These are phyloP conservation scores for Garrulus glandarius DNA, from an alignment of 2,797 vertebrate species.

Conservation along the genomic window DNA sequence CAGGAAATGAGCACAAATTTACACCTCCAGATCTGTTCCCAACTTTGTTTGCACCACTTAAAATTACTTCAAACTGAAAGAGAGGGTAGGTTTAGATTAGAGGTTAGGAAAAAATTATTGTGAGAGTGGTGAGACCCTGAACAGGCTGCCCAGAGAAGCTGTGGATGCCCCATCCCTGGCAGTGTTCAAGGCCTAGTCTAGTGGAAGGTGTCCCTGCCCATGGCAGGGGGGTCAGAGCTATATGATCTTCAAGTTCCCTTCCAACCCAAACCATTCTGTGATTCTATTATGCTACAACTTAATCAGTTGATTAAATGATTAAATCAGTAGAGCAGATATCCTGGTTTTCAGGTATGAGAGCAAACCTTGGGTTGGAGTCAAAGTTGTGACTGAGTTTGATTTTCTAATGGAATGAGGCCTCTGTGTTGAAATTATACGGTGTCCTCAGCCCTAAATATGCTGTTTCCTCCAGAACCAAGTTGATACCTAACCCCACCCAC, in stretches of 20 bases:
- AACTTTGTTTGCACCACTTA: neutral
- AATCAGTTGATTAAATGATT: neutral
- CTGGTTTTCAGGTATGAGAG: neutral
- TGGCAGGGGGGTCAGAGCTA: accelerated
- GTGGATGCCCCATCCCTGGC: neutral
- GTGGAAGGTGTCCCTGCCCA: neutral
- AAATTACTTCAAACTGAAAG: neutral
- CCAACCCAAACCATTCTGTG: neutral
- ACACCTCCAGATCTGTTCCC: neutral
- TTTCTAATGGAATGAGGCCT: neutral
- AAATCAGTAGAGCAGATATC: neutral
- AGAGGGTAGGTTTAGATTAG: neutral
- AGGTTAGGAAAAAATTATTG: neutral
- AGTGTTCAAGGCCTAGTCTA: neutral
- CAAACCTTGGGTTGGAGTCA: neutral
- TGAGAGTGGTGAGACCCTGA: neutral
- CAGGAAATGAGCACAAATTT: neutral
- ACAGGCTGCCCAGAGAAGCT: neutral
- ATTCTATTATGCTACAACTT: neutral
- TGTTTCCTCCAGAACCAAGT: neutral
- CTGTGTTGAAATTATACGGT: neutral
- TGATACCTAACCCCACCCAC: neutral
- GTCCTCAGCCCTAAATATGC: neutral
- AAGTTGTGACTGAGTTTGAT: neutral
- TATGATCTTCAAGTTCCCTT: neutral